These are phyloP conservation scores for Oeneis ivallda DNA, from an alignment of 2,888 invertebrate species.

Conservation along the genomic window DNA sequence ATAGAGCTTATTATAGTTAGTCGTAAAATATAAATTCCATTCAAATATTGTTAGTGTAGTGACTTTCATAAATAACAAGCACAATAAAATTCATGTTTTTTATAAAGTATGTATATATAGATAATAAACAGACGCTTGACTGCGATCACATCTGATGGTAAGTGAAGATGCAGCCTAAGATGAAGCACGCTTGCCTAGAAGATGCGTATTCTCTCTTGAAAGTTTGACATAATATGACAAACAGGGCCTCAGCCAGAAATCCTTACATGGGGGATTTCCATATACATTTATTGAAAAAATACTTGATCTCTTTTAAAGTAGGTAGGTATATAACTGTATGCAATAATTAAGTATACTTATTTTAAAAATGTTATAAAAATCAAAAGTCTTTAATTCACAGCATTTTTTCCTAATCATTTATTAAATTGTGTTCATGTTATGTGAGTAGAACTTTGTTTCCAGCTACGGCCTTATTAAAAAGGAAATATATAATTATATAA, in stretches of 20 bases:
- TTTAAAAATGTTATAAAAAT: neutral
- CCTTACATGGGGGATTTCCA: neutral
- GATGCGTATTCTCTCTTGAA: neutral
- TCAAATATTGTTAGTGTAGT: conserved; percentile 51
- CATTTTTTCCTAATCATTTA: conserved; percentile 1
- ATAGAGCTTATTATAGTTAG: conserved; percentile 47
- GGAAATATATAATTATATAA: too few relatives aligned
- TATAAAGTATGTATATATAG: too few relatives aligned
- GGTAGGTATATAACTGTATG: too few relatives aligned
- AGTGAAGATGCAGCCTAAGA: too few relatives aligned
- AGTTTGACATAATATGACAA: neutral
- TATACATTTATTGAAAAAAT: neutral
- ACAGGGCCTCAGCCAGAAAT: conserved; percentile 11
- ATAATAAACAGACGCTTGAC: too few relatives aligned
- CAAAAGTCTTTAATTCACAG: conserved; percentile 14
- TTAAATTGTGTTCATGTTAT: neutral
- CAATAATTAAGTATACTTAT: neutral
- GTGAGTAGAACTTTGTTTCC: neutral
- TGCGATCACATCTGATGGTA: too few relatives aligned
- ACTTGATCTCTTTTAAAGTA: neutral
- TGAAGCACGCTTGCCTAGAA: too few relatives aligned
- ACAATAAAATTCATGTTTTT: conserved; percentile 13
- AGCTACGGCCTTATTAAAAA: neutral
- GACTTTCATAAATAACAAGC: conserved; percentile 22
- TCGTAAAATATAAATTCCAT: conserved; percentile 74